Evolutionary conservation across 2,113 vertebrate species (phyloP).

Genomic region (Prinia subflava): DNA sequence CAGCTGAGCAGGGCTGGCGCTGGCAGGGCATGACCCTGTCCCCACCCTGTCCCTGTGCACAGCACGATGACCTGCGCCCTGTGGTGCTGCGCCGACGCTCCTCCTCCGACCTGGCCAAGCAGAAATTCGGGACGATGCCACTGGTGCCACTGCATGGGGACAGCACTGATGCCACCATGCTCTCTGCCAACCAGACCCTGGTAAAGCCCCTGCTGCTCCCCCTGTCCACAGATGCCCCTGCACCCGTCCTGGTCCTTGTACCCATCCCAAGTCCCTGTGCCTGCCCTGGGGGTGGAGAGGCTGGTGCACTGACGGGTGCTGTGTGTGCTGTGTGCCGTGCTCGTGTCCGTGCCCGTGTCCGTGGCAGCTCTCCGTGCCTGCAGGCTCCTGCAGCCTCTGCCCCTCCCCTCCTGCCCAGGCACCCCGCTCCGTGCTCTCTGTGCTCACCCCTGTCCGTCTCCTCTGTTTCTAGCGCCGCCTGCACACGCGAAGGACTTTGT

Average conservation of each 20-base stretch:
- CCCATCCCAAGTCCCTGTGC: accelerated
- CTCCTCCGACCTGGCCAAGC: slow-evolving; percentile 89
- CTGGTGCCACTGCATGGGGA: slow-evolving; percentile 90
- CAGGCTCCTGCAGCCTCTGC: not conserved
- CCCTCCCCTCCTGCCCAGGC: not conserved
- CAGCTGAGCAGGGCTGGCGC: not conserved
- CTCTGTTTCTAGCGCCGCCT: slow-evolving; percentile 84
- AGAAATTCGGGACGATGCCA: slow-evolving; percentile 97
- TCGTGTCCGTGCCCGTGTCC: accelerated
- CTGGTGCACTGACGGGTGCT: accelerated
- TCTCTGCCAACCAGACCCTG: slow-evolving; percentile 95
- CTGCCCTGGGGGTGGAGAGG: not conserved
- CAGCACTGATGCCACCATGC: slow-evolving; percentile 86
- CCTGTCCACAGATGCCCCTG: not conserved
- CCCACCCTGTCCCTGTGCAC: not conserved
- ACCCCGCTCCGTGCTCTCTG: not conserved
- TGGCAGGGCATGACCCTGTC: not conserved
- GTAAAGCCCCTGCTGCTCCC: slow-evolving; percentile 56
- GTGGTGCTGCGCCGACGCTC: slow-evolving; percentile 86
- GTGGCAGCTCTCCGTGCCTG: accelerated
- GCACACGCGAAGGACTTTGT: slow-evolving; percentile 91
- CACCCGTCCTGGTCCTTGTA: not conserved
- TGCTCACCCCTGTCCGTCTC: slow-evolving; percentile 57
- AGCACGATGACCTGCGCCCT: slow-evolving; percentile 85
- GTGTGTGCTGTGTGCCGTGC: not conserved